A percentile compares a stretch with the other conserved stretches of the same genome.
These are phyloP conservation scores for Hippopotamyrus pictus DNA, from an alignment of 2,797 vertebrate genomes.

Conservation along the genomic window DNA sequence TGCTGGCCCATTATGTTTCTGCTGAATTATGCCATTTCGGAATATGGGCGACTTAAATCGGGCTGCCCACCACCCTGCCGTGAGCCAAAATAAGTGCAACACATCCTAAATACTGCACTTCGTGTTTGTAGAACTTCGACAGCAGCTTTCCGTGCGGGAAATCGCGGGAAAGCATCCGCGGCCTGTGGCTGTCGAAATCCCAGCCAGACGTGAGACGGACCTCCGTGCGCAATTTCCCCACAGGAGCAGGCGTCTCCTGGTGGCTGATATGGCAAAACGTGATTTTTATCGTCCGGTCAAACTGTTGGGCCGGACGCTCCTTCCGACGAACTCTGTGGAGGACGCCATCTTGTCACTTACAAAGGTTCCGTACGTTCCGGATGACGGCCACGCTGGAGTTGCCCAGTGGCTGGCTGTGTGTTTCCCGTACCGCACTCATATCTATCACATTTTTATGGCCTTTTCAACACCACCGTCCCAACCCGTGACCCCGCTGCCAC, in stretches of 20 bases:
- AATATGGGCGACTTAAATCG: conserved; percentile 18
- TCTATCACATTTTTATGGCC: background rate
- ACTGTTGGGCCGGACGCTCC: background rate
- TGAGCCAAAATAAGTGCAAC: background rate
- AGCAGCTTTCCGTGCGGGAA: background rate
- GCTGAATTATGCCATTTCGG: conserved; percentile 32
- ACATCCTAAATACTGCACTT: background rate
- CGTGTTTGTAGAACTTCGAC: background rate
- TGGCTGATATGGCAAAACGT: background rate
- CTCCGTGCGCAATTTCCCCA: background rate
- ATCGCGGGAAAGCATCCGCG: background rate
- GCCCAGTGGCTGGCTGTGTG: background rate
- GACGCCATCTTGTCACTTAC: background rate
- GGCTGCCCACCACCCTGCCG: background rate
- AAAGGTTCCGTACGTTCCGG: background rate
- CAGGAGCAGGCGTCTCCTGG: background rate
- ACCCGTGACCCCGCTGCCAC: background rate
- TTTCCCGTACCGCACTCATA: background rate
- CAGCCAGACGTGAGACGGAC: background rate
- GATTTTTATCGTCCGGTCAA: background rate
- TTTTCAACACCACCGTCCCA: background rate
- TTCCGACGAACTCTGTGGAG: background rate
- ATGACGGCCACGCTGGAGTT: background rate
- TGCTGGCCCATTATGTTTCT: conserved; percentile 41
- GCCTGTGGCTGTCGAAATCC: background rate